Conservation (phyloP, 2,113 vertebrate genomes). For the Ariopsis seemanni region DNA sequence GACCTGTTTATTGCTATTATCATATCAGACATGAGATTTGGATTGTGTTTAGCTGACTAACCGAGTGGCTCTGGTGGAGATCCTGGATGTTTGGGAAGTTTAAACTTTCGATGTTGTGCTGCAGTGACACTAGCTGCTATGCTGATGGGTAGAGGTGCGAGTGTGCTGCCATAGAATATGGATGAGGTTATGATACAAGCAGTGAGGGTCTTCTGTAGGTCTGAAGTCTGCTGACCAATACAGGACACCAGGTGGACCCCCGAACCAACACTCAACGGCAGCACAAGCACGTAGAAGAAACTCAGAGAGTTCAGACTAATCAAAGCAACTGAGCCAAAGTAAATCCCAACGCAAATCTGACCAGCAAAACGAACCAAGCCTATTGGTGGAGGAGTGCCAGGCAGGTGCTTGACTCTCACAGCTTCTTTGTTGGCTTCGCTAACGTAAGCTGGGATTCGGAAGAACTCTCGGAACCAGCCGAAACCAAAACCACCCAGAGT, state of each 20-base stretch:
- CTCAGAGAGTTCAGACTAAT: slow-evolving; percentile 79
- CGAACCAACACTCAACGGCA: slow-evolving; percentile 81
- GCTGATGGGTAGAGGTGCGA: slow-evolving; percentile 83
- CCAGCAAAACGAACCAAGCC: slow-evolving; percentile 74
- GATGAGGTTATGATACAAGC: slow-evolving; percentile 78
- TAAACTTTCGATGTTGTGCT: slow-evolving; percentile 73
- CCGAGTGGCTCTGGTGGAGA: slow-evolving; percentile 60
- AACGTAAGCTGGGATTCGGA: slow-evolving; percentile 85
- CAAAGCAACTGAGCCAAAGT: slow-evolving; percentile 81
- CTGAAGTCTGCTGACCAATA: slow-evolving; percentile 80
- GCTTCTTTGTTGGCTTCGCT: slow-evolving; percentile 67
- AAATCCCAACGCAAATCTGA: slow-evolving; percentile 82
- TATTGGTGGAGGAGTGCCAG: slow-evolving; percentile 58
- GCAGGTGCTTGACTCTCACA: slow-evolving; percentile 32
- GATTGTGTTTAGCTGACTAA: slow-evolving; percentile 42
- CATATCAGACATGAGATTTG: neutral
- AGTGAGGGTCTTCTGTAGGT: slow-evolving; percentile 72
- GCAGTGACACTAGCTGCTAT: slow-evolving; percentile 78
- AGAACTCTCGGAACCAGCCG: slow-evolving; percentile 83
- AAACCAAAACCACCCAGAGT: slow-evolving; percentile 84
- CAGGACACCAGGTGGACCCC: slow-evolving; percentile 84
- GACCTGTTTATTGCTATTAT: neutral
- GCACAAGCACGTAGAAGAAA: slow-evolving; percentile 79
- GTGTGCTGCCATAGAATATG: slow-evolving; percentile 80
- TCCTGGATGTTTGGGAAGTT: slow-evolving; percentile 42